These are phyloP conservation scores for Arion vulgaris DNA, from an alignment of 1,140 invertebrate species.

Conservation along the genomic window DNA sequence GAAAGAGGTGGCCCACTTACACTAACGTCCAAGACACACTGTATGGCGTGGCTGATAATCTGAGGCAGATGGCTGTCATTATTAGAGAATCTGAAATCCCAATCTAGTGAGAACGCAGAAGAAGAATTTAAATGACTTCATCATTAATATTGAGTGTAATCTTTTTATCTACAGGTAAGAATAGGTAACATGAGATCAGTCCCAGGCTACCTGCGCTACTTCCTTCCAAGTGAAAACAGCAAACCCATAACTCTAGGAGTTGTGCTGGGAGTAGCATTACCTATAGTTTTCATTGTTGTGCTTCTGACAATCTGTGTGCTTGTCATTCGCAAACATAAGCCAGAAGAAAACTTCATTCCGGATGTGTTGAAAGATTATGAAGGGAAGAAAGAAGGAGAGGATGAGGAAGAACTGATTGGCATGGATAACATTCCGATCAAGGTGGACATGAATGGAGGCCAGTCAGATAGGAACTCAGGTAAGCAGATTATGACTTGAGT, in stretches of 20 bases:
- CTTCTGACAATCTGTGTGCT: constrained; percentile 66
- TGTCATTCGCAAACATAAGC: constrained; percentile 61
- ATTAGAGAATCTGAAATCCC: too few relatives aligned
- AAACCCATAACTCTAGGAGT: constrained; percentile 66
- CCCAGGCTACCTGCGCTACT: constrained; percentile 63
- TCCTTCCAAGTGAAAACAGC: constrained; percentile 45
- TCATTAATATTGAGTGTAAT: too few relatives aligned
- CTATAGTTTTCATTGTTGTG: constrained; percentile 65
- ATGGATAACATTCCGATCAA: constrained; percentile 63
- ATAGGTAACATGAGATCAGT: constrained; percentile 58
- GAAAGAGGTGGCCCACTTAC: too few relatives aligned
- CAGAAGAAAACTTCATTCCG: constrained; percentile 61
- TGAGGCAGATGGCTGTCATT: too few relatives aligned
- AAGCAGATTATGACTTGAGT: background rate
- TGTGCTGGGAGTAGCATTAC: constrained; percentile 65
- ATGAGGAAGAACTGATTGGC: constrained; percentile 48
- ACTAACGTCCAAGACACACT: too few relatives aligned
- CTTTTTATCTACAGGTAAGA: constrained; percentile 50
- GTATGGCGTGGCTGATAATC: too few relatives aligned
- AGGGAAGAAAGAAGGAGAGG: constrained; percentile 59
- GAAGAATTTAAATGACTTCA: too few relatives aligned
- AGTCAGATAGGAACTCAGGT: constrained; percentile 52
- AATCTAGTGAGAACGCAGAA: too few relatives aligned
- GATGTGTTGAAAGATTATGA: constrained; percentile 67
- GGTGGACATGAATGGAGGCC: constrained; percentile 64